phyloP scores from a whole-genome alignment of 1,140 invertebrate species.

The Drosophila pandora region DNA sequence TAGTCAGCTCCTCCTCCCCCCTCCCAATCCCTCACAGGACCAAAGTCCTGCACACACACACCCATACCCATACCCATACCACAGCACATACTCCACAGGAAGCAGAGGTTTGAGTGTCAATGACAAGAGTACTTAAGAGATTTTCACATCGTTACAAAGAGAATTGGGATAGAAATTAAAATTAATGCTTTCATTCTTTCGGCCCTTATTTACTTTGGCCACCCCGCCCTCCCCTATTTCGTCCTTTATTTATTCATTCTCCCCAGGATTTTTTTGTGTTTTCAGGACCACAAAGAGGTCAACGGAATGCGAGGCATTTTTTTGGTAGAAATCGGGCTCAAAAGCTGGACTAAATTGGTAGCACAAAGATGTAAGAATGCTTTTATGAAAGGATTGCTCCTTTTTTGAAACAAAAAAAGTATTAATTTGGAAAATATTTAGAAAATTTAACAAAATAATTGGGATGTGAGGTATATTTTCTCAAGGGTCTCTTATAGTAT shows the following conservation, averaged over 20 bases:
- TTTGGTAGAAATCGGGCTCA: neutral
- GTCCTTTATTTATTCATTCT: conserved; percentile 12
- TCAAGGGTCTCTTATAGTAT: no score
- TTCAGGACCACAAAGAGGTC: conserved; percentile 43
- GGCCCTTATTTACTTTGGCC: conserved; percentile 15
- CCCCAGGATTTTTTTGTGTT: conserved; percentile 16
- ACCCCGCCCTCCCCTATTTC: neutral
- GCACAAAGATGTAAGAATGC: neutral
- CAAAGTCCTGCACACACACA: conserved; percentile 20
- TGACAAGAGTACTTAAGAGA: conserved; percentile 83
- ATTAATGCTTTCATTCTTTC: conserved; percentile 68
- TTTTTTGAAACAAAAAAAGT: no score
- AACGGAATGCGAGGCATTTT: conserved; percentile 38
- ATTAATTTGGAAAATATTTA: no score
- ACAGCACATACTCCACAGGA: neutral
- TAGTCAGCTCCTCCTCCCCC: conserved; percentile 4
- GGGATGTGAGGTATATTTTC: no score
- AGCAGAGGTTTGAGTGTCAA: conserved; percentile 74
- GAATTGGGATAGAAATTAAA: conserved; percentile 82
- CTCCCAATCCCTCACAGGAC: neutral
- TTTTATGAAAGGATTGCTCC: neutral
- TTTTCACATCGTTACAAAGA: conserved; percentile 82
- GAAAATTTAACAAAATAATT: no score
- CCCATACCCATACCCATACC: neutral
- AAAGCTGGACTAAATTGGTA: neutral